Evolutionary conservation across 2,888 invertebrate genomes (phyloP).

Genomic region (Cephus spinipes): DNA sequence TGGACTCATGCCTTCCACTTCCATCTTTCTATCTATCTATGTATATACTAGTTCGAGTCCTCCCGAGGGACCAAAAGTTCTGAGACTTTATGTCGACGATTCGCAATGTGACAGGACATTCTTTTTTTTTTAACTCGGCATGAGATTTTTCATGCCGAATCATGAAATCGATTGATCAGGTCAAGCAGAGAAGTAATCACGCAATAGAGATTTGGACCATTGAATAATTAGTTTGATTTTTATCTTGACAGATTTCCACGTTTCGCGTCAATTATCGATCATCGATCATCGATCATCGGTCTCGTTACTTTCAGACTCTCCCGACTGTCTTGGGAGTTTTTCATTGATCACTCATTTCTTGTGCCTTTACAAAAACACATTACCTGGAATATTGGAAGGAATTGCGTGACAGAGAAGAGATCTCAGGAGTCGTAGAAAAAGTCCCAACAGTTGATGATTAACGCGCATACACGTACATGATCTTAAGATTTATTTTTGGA

Average conservation of each 20-base stretch:
- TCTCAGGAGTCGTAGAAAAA: not conserved
- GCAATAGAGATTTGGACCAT: not conserved
- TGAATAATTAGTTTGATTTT: not conserved
- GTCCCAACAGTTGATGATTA: not conserved
- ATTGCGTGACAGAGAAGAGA: not conserved
- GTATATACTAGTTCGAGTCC: conserved; percentile 1
- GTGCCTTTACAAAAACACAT: not conserved
- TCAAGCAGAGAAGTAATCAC: not conserved
- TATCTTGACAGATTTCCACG: not conserved
- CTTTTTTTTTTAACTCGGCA: not conserved
- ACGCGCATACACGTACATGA: not conserved
- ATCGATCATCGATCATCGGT: not conserved
- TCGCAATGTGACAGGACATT: not conserved
- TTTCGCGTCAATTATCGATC: not conserved
- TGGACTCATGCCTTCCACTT: not conserved
- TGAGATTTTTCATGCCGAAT: not conserved
- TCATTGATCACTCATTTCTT: not conserved
- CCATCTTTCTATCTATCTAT: conserved; percentile 14
- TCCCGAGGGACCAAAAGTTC: not conserved
- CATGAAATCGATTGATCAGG: not conserved
- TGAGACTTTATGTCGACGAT: not conserved
- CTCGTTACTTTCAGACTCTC: not conserved
- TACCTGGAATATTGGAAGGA: not conserved
- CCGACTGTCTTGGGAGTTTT: not conserved
- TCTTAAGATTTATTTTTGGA: not conserved